Evolutionary conservation across 2,888 invertebrate species (phyloP), one percentile per base, ranked within the genome.

Genomic region (Ptychoptera contaminata): DNA sequence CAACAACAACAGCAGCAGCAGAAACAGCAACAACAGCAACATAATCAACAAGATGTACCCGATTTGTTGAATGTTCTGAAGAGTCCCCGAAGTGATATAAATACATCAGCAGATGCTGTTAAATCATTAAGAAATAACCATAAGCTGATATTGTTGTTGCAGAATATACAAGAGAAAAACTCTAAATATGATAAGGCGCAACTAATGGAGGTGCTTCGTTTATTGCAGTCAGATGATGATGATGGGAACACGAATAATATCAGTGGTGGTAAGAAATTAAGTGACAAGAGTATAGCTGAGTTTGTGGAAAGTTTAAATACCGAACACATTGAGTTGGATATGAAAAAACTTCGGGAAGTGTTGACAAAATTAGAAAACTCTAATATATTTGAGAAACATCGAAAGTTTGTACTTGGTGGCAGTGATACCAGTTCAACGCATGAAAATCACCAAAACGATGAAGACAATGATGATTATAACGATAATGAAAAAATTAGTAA

Each of bases 251-350:
- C 16, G 11, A 40, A 32, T 15, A 10, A 15, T 15, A 44, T 46
- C 8, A 37, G 47, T 8, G 32, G 37, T 16, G 38, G 40, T 11
- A 43, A 48, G 31, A 54, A 58, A 34, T 43, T 59, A 9, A 61
- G 49, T 43, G 59, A 61, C 39, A 56, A 59, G 44, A 58, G 58
- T 45, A 52, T 64, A 16, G 56, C 57, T 43, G 57, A 62, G 11
- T 59, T 64, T 47, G 60, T 65, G 2, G 63, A 63, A 44, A 60
- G 56, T 41, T 54, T 62, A 2, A 59, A 58, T 39, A 49, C 53
- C 0, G 60, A 60, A 37, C 57, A 59, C 45, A 51, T 61, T 14
- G 59, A 63, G 45, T 48, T 63, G 15, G 60, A 65, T 47, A 49
- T 59, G 35, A 51, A 49, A 0, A 54, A 55, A 23, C 48, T 65